A percentile compares a stretch with the other conserved stretches of the same genome.
Evolutionary conservation across 64 coral and sea anemone genomes (phyloP).

Genomic region (Montipora foliosa): DNA sequence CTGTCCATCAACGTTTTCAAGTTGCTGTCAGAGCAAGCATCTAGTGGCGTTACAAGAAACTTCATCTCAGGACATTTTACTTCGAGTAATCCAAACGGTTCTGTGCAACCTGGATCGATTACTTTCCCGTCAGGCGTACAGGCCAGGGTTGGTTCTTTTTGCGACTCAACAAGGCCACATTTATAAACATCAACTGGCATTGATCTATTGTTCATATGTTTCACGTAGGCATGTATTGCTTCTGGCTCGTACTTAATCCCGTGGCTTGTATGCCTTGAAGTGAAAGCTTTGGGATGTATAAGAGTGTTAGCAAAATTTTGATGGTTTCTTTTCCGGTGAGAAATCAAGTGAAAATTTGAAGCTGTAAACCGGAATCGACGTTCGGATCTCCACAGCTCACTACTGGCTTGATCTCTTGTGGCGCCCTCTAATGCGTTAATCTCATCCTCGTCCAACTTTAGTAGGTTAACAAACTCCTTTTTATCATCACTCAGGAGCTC

Average conservation of each 20-base stretch:
- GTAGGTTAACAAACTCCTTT: background rate
- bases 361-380: conserved; percentile 27
- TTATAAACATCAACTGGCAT: conserved; percentile 1
- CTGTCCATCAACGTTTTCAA: background rate
- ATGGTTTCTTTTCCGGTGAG: conserved; percentile 31
- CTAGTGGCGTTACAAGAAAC: conserved; percentile 31
- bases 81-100: background rate
- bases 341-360: conserved; percentile 40
- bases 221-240: conserved; percentile 14
- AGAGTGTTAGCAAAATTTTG: conserved; percentile 17
- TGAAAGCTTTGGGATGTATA: conserved; percentile 29
- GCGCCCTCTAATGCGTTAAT: conserved; percentile 19
- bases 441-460: background rate
- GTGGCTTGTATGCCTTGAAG: background rate
- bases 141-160: conserved; percentile 4
- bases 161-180: conserved; percentile 14
- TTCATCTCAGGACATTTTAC: too few relatives aligned
- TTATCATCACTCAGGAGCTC: background rate
- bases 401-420: conserved; percentile 22
- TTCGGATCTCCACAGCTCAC: conserved; percentile 10
- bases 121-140: conserved; percentile 46
- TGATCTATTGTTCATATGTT: background rate
- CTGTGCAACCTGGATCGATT: conserved; percentile 19
- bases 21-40: conserved; percentile 4
- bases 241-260: conserved; percentile 27